Percentiles rank a stretch among this genome's conserved stretches.
phyloP scores from a whole-genome alignment of 2,113 vertebrate species.

The Seriola quinqueradiata region DNA sequence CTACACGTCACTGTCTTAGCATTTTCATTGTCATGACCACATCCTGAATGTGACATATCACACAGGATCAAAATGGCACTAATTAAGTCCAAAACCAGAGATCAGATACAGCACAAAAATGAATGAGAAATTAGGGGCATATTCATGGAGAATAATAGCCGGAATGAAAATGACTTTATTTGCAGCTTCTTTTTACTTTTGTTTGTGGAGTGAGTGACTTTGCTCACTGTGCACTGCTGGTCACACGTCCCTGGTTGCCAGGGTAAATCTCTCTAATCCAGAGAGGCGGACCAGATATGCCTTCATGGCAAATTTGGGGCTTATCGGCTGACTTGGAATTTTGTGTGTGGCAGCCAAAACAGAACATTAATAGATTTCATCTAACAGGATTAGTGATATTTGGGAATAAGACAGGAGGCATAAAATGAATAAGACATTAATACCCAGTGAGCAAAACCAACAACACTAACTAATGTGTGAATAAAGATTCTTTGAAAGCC shows the following conservation, averaged over 20 bases:
- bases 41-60: slow-evolving; percentile 46
- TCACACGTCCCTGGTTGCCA: slow-evolving; percentile 65
- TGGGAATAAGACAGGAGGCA: slow-evolving; percentile 66
- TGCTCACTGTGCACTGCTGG: slow-evolving; percentile 61
- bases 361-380: slow-evolving; percentile 81
- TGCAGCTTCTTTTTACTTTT: slow-evolving; percentile 41
- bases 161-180: slow-evolving; percentile 45
- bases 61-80: slow-evolving; percentile 22
- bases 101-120: slow-evolving; percentile 36
- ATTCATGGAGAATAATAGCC: slow-evolving; percentile 27
- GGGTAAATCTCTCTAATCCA: slow-evolving; percentile 81
- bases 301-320: slow-evolving; percentile 80
- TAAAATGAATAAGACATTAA: slow-evolving; percentile 69
- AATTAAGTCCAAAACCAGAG: slow-evolving; percentile 36
- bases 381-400: slow-evolving; percentile 79
- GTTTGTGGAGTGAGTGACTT: slow-evolving; percentile 54
- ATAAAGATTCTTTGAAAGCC: slow-evolving; percentile 60
- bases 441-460: slow-evolving; percentile 62
- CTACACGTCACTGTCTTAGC: slow-evolving; percentile 9
- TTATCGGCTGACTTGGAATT: slow-evolving; percentile 78
- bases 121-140: slow-evolving; percentile 23
- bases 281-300: slow-evolving; percentile 74
- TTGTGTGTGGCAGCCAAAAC: slow-evolving; percentile 71
- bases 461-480: slow-evolving; percentile 66
- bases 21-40: slow-evolving; percentile 36